These are phyloP conservation scores for Avahi laniger DNA, from an alignment of 2,797 vertebrate species.

Conservation along the genomic window DNA sequence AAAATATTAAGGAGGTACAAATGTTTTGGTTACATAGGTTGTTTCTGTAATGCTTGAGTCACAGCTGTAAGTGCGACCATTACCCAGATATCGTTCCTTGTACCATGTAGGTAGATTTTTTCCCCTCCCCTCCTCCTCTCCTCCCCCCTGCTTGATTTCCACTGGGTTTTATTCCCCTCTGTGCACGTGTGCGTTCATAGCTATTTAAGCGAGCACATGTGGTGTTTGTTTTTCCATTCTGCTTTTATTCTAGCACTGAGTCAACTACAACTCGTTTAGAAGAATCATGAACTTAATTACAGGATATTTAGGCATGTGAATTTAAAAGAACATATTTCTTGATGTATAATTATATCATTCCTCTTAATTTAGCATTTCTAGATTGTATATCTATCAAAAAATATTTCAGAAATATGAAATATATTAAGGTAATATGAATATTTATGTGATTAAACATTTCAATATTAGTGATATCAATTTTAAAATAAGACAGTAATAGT, in stretches of 20 bases:
- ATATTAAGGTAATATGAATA: background rate
- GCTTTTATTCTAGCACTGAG: background rate
- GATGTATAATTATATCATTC: background rate
- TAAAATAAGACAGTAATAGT: background rate
- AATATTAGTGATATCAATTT: background rate
- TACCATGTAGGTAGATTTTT: background rate
- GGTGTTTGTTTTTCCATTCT: background rate
- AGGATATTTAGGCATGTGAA: background rate
- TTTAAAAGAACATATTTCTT: background rate
- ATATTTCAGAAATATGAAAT: background rate
- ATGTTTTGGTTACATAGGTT: background rate
- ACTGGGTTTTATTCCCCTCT: background rate
- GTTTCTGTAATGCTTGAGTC: background rate
- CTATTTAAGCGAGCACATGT: background rate
- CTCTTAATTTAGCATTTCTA: background rate
- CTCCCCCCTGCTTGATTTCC: background rate
- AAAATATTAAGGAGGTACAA: background rate
- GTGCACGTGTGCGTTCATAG: background rate
- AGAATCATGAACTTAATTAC: background rate
- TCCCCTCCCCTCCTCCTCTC: background rate
- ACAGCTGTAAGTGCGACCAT: background rate
- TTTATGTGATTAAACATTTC: background rate
- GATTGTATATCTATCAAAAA: background rate
- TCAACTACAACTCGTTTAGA: background rate
- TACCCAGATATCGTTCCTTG: background rate